Conservation (phyloP, 2,113 vertebrate species). For the Nothoprocta perdicaria region DNA sequence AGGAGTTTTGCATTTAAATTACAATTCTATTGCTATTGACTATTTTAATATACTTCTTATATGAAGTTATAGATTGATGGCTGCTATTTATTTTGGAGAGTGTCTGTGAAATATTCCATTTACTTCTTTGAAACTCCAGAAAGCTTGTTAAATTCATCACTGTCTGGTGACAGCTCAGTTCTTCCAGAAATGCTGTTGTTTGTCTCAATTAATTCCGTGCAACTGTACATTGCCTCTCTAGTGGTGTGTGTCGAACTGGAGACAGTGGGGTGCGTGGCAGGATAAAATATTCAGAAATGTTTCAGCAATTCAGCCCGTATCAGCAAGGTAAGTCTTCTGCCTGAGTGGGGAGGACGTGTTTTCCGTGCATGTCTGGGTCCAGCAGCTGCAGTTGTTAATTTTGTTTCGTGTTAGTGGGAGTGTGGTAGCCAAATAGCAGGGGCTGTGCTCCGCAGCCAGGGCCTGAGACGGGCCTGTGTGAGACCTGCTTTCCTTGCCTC, state of each 20-base stretch:
- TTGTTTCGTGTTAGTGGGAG: not conserved
- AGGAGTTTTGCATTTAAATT: not conserved
- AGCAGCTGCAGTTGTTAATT: not conserved
- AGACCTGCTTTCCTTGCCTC: not conserved
- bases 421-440: accelerated
- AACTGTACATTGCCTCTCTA: not conserved
- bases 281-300: not conserved
- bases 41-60: not conserved
- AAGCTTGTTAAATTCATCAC: not conserved
- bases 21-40: not conserved
- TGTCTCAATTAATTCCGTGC: not conserved
- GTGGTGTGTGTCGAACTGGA: not conserved
- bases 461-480: not conserved
- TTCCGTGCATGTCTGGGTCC: not conserved
- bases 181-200: not conserved
- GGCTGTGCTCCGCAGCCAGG: not conserved
- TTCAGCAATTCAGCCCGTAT: not conserved
- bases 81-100: not conserved
- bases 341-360: not conserved
- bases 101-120: not conserved
- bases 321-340: not conserved
- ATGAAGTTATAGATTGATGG: not conserved
- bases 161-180: not conserved
- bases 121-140: not conserved
- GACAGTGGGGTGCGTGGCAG: not conserved